Percentiles rank a stretch among this genome's conserved stretches.
phyloP scores from a whole-genome alignment of 2,113 vertebrate genomes.

The Rhinoptilus africanus region DNA sequence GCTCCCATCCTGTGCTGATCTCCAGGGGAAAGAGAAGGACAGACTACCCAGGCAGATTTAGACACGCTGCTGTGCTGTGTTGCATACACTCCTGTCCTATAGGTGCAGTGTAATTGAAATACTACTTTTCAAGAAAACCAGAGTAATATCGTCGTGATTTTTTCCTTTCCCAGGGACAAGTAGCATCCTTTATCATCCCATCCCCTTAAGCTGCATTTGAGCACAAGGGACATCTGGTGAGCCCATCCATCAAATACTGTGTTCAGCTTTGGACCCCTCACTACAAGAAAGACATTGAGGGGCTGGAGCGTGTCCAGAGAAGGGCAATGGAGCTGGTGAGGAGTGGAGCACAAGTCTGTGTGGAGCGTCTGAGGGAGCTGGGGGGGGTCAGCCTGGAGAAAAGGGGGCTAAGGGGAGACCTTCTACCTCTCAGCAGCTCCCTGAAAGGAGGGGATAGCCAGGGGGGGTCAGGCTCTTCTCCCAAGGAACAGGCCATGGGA shows the following conservation, averaged over 20 bases:
- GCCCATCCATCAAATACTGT: rapidly evolving
- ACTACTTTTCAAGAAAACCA: background rate
- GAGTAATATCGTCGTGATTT: background rate
- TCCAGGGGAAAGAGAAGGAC: background rate
- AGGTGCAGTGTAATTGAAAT: background rate
- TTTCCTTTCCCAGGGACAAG: background rate
- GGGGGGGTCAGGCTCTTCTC: rapidly evolving
- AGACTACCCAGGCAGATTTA: no score
- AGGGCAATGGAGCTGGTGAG: background rate
- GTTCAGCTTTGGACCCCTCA: background rate
- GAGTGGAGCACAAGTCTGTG: background rate
- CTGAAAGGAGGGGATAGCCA: rapidly evolving
- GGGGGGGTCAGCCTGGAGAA: background rate
- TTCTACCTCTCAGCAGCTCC: rapidly evolving
- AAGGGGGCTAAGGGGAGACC: background rate
- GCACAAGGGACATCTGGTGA: background rate
- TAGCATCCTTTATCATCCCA: background rate
- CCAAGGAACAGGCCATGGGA: background rate
- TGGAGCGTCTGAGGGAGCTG: background rate
- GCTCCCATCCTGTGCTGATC: background rate
- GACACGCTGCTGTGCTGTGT: background rate
- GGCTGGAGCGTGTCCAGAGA: rapidly evolving
- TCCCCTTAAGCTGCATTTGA: background rate
- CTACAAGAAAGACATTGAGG: rapidly evolving
- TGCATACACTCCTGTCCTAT: background rate